Base-by-base conservation (phyloP, 1,140 invertebrate species). In the Cyclina sinensis region DNA sequence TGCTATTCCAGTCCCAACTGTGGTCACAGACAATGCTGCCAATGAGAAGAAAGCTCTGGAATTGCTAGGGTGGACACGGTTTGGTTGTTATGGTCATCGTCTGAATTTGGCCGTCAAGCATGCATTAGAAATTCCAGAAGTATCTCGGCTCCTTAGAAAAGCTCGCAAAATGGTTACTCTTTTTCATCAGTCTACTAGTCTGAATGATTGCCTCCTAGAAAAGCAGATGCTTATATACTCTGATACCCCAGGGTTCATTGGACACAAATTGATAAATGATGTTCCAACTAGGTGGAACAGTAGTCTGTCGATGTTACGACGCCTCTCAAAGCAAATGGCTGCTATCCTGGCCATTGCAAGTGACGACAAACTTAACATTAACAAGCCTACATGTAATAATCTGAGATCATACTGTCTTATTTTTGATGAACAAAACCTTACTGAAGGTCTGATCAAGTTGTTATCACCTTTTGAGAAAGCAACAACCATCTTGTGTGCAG, bases 21-120 rank as follows among this genome's bases (percentile, higher is more conserved):
- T 51, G 9, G 80, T 79, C 24, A 78, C 88, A 9, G 81, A 89
- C 37, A 89, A 89, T 68, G 81, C 88, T 12, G 81, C 80, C 11
- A 84, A 85, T 57, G 81, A 89, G 37, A 32, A 30, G 39, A 85
- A 85, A 27, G 80, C 80, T 0, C 35, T 51, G 78, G 54, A 89
- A 65, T 32, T 89, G 3, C 30, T 89, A n/a, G 35, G 51, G 0
- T 85, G 73, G 82, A 32, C 4, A 12, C 37, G 76, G 12, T 81
- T 89, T 59, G 88, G 83, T 0, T 89, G 76, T 59, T 89, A 89
- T 81, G 82, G 82, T 4, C 83, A 89, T 57, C 35, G 82, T 1
- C 57, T 89, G 21, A 85, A 86, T 35, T 24, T 89, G 9, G 39
- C 74, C 1, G 88, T 89, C 5, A 79, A 79, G 62, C 32, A 89